Base-by-base conservation (phyloP, 2,888 invertebrate species). In the Macropis europaea region DNA sequence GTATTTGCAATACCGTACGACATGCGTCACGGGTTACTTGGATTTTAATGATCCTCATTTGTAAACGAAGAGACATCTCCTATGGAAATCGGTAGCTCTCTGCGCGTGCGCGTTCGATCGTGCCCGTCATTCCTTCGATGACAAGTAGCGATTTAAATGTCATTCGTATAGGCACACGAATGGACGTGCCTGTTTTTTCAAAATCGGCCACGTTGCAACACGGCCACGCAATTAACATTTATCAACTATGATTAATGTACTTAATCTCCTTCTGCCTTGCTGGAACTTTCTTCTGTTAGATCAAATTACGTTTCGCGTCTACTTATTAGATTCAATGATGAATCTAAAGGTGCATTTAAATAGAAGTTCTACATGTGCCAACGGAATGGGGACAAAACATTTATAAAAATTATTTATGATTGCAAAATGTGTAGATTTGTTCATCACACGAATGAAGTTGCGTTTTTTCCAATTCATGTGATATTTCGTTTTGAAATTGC, bases 41-140 rank as follows among this genome's bases (percentile, higher is more conserved):
- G 60, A 59, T 50, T 59, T 64, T 64, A 64, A 64, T 64, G 48
- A 43, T 60, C 24, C 42, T 60, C 64, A 64, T 64, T 64, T 64
- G 60, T 64, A 64, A 64, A 64, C 64, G 64, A 19, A 59, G 64
- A 59, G 64, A 59, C 48, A 42, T 48, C 48, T 50, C 34, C 42
- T 32, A 28, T 59, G 40, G 64, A 64, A 64, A 64, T 60, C 64
- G 42, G 64, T 28, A 42, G 64, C 48, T 60, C 48, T 59, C 60
- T 59, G 42, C 60, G 60, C 64, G 60, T 64, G 64, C 64, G 48
- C 64, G 47, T 24, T 13, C 48, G 63, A 63, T 54, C 63, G 54
- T 63, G 63, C 62, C 45, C 53, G 63, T 63, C 63, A 54, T 63
- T 63, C 54, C 34, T 26, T 54, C 64, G 64, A 64, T 64, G 59